phyloP scores from a whole-genome alignment of 2,888 invertebrate species.

The Idaea aversata region DNA sequence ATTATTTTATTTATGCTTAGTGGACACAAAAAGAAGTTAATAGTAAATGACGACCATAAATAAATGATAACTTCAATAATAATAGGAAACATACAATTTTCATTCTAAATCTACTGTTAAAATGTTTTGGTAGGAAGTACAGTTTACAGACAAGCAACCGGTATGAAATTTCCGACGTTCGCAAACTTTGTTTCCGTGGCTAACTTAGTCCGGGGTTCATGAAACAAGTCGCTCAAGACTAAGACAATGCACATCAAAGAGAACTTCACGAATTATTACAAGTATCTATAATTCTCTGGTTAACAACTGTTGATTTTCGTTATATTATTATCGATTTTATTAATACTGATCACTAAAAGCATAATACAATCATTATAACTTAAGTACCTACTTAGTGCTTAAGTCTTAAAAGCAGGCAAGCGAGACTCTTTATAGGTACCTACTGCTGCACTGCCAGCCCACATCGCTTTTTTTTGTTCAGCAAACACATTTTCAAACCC shows the following conservation, averaged over 20 bases:
- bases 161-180: conserved; percentile 64
- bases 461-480: no score
- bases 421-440: no score
- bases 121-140: conserved; percentile 41
- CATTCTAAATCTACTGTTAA: conserved; percentile 40
- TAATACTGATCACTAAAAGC: background rate
- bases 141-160: conserved; percentile 42
- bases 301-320: background rate
- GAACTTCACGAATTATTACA: conserved; percentile 34
- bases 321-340: background rate
- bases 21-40: no score
- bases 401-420: no score
- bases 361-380: no score
- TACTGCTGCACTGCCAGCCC: no score
- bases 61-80: background rate
- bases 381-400: no score
- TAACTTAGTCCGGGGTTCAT: conserved; percentile 43
- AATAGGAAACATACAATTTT: conserved; percentile 21
- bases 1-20: no score
- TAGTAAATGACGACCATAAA: no score
- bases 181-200: conserved; percentile 52
- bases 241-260: conserved; percentile 52
- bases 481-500: no score
- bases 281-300: conserved; percentile 16
- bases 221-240: conserved; percentile 45